Base-by-base conservation (phyloP, 2,888 invertebrate genomes). In the Xestia xanthographa region DNA sequence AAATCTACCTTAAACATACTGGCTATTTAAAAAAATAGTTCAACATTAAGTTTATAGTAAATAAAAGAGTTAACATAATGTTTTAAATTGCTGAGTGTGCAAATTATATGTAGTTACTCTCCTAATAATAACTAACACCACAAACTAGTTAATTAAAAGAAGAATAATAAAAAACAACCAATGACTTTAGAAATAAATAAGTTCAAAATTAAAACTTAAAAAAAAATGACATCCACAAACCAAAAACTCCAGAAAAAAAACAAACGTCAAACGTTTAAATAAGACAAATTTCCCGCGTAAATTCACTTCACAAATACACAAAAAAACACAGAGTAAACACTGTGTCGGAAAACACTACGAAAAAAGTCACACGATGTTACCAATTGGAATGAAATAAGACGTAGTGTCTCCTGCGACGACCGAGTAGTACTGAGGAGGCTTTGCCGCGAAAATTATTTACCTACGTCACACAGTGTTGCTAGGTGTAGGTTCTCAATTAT, bases 361-460 rank as follows among this genome's bases (percentile, higher is more conserved):
- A 66, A 66, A 69, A 69, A 45, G n/a, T 65, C 26, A 38, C 56
- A 56, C 81, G 77, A 70, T 75, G 38, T 71, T 78, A 34, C 48
- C 60, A 73, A 45, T 69, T 78, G 56, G 68, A 85, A 77, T 56
- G 20, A 34, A 45, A 29, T 65, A 26, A 45, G 5, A 79, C 76
- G 79, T 86, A 73, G 66, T 48, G 45, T 58, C 77, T 53, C 79
- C 29, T 72, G 69, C 77, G 66, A 71, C 69, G 72, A 12, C 66
- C 45, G 68, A 70, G 45, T 17, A 50, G 75, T 72, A 91, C 91
- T 91, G 88, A n/a, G 14, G 77, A 89, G 88, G 90, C 87, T 91
- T 90, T 88, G 84, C 87, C 89, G 90, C 90, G 88, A 89, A 88
- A 84, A 81, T 69, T 62, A 56, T 12, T 62, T 68, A 88, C 89